Evolutionary conservation across 2,888 invertebrate genomes (phyloP), one percentile per base, ranked within the genome.

Genomic region (Monochamus alternatus): DNA sequence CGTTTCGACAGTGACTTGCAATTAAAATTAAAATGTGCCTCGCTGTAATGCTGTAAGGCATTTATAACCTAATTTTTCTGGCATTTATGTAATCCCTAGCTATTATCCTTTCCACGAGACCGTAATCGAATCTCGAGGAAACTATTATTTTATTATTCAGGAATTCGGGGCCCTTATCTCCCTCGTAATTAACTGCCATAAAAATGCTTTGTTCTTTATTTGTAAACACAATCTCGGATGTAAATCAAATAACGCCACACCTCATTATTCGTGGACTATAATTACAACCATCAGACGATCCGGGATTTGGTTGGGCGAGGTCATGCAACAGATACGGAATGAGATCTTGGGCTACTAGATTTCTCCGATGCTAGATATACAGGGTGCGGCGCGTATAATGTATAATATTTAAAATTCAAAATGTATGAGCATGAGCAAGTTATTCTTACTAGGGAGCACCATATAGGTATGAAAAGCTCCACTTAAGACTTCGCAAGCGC

Each of bases 241-340:
- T 59, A 68, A 58, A 68, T 68, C 68, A 44, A 68, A 58, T 44
- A 68, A 68, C 64, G 31, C 68, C 68, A 58, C 68, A 68, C 68
- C 68, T 64, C 58, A 68, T 59, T 68, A 68, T 58, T 38, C 59
- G 58, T 43, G 22, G 22, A 22, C 58, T 59, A 58, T 68, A 68
- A 68, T 68, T 68, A 68, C 58, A 68, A 67, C 32, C 31, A 67
- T 43, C 68, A 68, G 59, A 59, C 58, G 68, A 66, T 66, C 14
- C 30, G n/a, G 22, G 68, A 59, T 68, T 68, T 59, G 38, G 58
- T 66, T 52, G 66, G 52, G 52, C 52, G 55, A 58, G 58, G 68
- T 59, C 68, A 43, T 7, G 67, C 14, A 2, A 38, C 67, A 67
- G 67, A 55, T 32, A 47, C 67, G 67, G 67, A 51, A 10, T 52